Conservation (phyloP, 1,140 invertebrate genomes). For the Muscidifurax raptorellus region DNA sequence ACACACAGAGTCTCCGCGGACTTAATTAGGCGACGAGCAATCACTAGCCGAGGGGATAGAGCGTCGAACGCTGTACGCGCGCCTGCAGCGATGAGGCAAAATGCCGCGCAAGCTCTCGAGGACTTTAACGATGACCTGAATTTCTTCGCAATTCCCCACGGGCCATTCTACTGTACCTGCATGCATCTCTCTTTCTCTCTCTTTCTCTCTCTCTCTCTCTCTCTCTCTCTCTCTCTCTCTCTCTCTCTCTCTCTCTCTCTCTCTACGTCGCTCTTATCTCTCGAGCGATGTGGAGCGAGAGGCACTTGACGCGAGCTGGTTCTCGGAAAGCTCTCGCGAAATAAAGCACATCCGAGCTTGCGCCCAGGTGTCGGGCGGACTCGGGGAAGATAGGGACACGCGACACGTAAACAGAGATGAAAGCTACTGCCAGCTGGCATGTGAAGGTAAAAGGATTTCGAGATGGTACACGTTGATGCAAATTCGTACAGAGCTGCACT, state of each 20-base stretch:
- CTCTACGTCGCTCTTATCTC: conserved; percentile 20
- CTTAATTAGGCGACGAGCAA: conserved; percentile 1
- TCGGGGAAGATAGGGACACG: neutral
- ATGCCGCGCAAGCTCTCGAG: conserved; percentile 13
- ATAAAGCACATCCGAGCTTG: conserved; percentile 29
- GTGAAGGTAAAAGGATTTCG: too few species aligned
- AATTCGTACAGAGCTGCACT: neutral
- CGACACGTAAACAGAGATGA: conserved; percentile 10
- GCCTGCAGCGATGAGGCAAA: conserved; percentile 7
- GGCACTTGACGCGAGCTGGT: conserved; percentile 19
- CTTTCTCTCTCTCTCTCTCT: neutral
- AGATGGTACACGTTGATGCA: neutral
- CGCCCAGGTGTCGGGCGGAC: neutral
- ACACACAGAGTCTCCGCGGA: neutral
- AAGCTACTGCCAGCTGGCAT: neutral
- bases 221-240: neutral
- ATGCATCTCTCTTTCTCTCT: neutral
- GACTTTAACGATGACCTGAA: conserved; percentile 37
- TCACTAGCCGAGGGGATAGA: neutral
- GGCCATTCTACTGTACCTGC: conserved; percentile 9
- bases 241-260: neutral
- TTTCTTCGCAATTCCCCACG: conserved; percentile 30
- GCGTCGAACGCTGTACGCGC: neutral
- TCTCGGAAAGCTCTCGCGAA: conserved; percentile 4
- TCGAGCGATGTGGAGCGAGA: conserved; percentile 33